Evolutionary conservation across 2,888 invertebrate genomes (phyloP), one percentile per base, ranked within the genome.

Genomic region (Drosophila mercatorum): DNA sequence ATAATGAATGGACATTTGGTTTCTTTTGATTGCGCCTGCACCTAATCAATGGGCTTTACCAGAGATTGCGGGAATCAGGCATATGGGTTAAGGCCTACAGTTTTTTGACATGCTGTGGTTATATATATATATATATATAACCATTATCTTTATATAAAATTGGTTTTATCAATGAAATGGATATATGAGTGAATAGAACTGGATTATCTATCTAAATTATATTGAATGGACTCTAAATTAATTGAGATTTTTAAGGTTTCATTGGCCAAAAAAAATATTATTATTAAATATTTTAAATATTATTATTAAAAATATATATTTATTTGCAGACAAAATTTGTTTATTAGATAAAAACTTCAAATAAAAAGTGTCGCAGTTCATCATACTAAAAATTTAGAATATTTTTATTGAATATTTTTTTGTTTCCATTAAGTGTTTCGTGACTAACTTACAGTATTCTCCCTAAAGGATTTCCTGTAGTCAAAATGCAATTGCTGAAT

Each of bases 31-130:
- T 56, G 22, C 26, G 44, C 28, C 56, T 53, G 38, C 55, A 57
- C 28, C 57, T 68, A 75, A 76, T 80, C 80, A 61, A 75, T 76
- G 66, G 68, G 51, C 14, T 28, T 28, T 61, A 80, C 75, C 68
- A 61, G n/a, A 49, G 34, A 43, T 49, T 51, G 40, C 11, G 46
- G 22, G 40, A 40, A 56, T 59, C 40, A 41, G 10, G 51, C 41
- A 49, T 68, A 46, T 52, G 41, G 52, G 14, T 36, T 52, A 51
- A 34, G 58, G 57, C 68, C 73, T 68, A 10, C 8, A 22, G 52
- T 12, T 34, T 11, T 17, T 34, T 6, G 17, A 36, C 51, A 7
- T 53, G 38, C 26, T 52, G 22, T 8, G 8, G 0, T 2, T 7
- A 1, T 7, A 22, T 12, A 12, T 11, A 36, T 7, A 1, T 7